Base-by-base conservation (phyloP, 2,888 invertebrate genomes). In the Physocephala rufipes region DNA sequence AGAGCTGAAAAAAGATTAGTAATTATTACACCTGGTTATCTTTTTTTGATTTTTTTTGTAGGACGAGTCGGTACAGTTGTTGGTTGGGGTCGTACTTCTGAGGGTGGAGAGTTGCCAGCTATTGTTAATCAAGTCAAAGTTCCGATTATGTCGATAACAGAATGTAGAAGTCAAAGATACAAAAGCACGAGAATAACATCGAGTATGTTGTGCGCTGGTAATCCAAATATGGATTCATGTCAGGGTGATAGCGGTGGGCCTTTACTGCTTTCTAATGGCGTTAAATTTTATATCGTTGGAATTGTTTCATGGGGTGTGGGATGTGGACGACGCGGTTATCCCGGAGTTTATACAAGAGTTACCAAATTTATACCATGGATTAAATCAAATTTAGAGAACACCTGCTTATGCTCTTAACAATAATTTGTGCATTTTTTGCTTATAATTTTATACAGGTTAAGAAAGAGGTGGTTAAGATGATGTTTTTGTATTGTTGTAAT, bases 221-320 rank as follows among this genome's bases (percentile, higher is more conserved):
- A 90, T 74, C 92, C 93, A 2, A 89, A 90, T 7, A 91, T 92
- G 81, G 95, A 95, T 85, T 95, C 95, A 0, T 95, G 95, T 79
- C 95, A 95, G 86, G 95, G 95, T 0, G 95, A 95, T 84, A 94
- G 94, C 77, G 95, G 95, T 19, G 95, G 95, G 0, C 95, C 95
- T 0, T 86, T 95, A 58, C 87, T 95, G 0, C 86, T 95, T 3
- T 91, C 92, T 74, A 90, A 90, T 76, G 92, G 91, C 45, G 92
- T 93, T 72, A 93, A 91, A 84, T 91, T 90, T 79, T 93, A 94
- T 86, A 92, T 95, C 70, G 91, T 93, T 68, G 95, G 95, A 45
- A 92, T 94, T 77, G 95, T 95, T 0, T 94, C 94, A 0, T 95
- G 94, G 94, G 95, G 95, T 15, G 93, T 94, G 53, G 87, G 88